Evolutionary conservation across 2,113 vertebrate species (phyloP).

Genomic region (Menura novaehollandiae): DNA sequence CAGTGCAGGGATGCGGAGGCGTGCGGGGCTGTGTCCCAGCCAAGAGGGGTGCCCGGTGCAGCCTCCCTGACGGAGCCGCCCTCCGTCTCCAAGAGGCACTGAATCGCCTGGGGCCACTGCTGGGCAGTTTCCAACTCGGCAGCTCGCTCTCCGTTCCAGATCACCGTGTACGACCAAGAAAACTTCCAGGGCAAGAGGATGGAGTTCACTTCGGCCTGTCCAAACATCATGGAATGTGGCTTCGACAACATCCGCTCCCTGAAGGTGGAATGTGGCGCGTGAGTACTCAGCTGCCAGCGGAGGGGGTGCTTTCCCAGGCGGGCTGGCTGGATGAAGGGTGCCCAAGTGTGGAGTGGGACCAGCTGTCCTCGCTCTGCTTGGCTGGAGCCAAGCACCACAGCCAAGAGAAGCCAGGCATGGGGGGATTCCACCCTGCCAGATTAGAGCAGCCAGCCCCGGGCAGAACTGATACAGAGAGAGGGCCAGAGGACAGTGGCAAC

Average conservation of each 20-base stretch:
- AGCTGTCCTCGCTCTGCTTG: background rate
- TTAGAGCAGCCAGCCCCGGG: background rate
- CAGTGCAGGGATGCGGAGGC: constrained; percentile 10
- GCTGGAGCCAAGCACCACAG: background rate
- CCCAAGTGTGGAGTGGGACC: rapidly evolving
- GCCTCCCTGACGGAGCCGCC: background rate
- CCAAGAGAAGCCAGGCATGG: background rate
- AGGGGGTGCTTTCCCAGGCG: background rate
- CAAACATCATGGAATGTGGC: constrained; percentile 88
- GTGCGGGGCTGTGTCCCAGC: background rate
- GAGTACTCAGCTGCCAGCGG: constrained; percentile 62
- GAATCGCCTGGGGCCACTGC: background rate
- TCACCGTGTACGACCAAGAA: constrained; percentile 94
- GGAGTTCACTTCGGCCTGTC: constrained; percentile 89
- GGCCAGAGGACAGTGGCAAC: rapidly evolving
- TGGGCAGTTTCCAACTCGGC: background rate
- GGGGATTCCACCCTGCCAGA: background rate
- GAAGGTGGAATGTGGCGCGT: constrained; percentile 94
- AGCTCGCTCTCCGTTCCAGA: constrained; percentile 68
- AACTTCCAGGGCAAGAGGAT: constrained; percentile 93
- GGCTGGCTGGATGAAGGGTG: background rate
- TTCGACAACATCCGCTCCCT: constrained; percentile 89
- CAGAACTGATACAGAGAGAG: background rate
- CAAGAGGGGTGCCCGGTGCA: background rate
- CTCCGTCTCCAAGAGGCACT: background rate